Evolutionary conservation across 2,113 vertebrate genomes (phyloP), one percentile per base, ranked within the genome.

Genomic region (Nothocercus nigrocapillus): DNA sequence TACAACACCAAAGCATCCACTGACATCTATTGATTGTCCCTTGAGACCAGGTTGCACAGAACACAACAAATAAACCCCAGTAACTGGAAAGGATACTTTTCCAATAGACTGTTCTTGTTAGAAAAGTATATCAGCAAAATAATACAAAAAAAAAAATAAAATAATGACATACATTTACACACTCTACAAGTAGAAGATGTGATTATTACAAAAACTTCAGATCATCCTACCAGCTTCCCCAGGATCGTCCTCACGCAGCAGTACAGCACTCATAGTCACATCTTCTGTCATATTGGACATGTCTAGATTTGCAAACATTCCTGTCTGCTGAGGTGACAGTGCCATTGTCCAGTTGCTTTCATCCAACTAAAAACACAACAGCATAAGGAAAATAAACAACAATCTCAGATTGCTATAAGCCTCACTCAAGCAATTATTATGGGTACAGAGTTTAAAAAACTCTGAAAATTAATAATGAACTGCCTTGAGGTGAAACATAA

Each of bases 241-340:
- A 7, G 99, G 99, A 95, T 99, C 99, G 38, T 99, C 99, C 84
- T 99, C 99, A 92, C 98, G 98, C 54, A 99, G 86, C 84, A 99
- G 97, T 1, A 99, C 98, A 13, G 98, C 98, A 30, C 98, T 99
- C 62, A 98, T 97, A 83, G 98, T 99, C 72, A 98, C n/a, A 42
- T 99, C 99, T 17, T 99, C 99, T 11, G 98, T 98, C 63, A 98
- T 95, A 88, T 66, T 98, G 45, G 96, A 91, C 62, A 86, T 68
- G 51, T 99, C 99, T n/a, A 97, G 85, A 21, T 96, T 97, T 34
- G 62, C 70, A 82, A 97, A 98, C 79, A 98, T 25, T 12, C 97
- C 98, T 12, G 97, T 97, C 24, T 96, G 97, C 73, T 97, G 92
- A 38, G 99, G 98, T 0, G 98, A 98, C 58, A 98, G 96, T 25